Evolutionary conservation across 2,888 invertebrate genomes (phyloP).

Genomic region (Brachylomia viminalis): DNA sequence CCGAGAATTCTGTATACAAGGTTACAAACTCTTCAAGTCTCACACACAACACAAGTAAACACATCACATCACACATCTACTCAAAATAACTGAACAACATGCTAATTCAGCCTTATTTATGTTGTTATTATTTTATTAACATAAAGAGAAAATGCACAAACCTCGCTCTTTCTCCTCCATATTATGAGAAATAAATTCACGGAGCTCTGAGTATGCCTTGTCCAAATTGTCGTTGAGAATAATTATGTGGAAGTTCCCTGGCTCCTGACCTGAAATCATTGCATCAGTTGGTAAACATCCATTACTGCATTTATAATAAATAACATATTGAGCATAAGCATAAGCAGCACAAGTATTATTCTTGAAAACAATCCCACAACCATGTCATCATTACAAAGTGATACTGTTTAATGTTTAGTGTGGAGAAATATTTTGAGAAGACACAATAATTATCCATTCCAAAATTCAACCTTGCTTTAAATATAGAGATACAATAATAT

Average conservation of each 20-base stretch:
- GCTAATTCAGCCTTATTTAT: conserved; percentile 40
- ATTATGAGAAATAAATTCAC: conserved; percentile 92
- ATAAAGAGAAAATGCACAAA: conserved; percentile 62
- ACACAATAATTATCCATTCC: background rate
- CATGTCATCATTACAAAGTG: conserved; percentile 3
- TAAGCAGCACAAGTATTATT: conserved; percentile 27
- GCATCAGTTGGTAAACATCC: conserved; percentile 50
- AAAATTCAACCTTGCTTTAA: background rate
- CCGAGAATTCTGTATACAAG: background rate
- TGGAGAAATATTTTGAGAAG: background rate
- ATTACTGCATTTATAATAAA: conserved; percentile 25
- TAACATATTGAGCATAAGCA: too few species aligned
- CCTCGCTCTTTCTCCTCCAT: conserved; percentile 90
- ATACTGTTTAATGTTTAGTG: background rate
- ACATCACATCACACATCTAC: background rate
- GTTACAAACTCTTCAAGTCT: background rate
- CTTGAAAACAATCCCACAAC: conserved; percentile 21
- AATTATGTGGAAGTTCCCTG: conserved; percentile 95
- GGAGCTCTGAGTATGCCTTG: conserved; percentile 94
- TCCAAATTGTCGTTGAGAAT: conserved; percentile 96
- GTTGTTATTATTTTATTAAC: conserved; percentile 18
- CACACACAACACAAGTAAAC: conserved; percentile 5
- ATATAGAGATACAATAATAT: background rate
- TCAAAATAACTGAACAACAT: conserved; percentile 39
- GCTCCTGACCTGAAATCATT: conserved; percentile 84